A percentile compares a stretch with the other conserved stretches of the same genome.
Evolutionary conservation across 53 echinoderm and acorn worm genomes (phyloP).

Genomic region (Patiria pectinifera): DNA sequence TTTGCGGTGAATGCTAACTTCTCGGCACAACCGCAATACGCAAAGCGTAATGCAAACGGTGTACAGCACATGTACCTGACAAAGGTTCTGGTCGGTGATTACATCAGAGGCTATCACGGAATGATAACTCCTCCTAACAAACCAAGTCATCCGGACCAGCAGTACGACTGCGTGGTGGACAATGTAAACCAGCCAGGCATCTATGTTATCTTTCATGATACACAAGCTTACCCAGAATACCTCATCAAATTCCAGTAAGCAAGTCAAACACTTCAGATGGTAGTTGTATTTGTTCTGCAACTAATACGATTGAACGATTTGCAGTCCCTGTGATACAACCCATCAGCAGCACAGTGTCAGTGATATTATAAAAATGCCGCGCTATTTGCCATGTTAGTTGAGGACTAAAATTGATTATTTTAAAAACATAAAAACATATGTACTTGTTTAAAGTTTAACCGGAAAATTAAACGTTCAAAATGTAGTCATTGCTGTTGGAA

Average conservation of each 20-base stretch:
- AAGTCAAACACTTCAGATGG: not conserved
- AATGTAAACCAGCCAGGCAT: slow-evolving; percentile 42
- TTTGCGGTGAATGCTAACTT: slow-evolving; percentile 57
- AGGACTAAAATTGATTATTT: too few species aligned
- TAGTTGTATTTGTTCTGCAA: not conserved
- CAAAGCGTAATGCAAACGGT: slow-evolving; percentile 41
- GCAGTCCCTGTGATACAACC: too few species aligned
- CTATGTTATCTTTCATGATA: slow-evolving; percentile 68
- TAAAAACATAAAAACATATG: too few species aligned
- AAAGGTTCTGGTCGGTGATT: slow-evolving; percentile 69
- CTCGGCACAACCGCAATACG: slow-evolving; percentile 31
- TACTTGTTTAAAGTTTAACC: too few species aligned
- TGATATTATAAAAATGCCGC: too few species aligned
- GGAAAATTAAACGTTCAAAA: too few species aligned
- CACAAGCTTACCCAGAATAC: slow-evolving; percentile 73
- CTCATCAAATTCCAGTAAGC: slow-evolving; percentile 67
- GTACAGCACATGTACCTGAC: slow-evolving; percentile 47
- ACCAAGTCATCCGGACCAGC: slow-evolving; percentile 24
- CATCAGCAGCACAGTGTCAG: too few species aligned
- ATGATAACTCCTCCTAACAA: slow-evolving; percentile 60
- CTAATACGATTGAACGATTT: too few species aligned
- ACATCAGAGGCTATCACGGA: slow-evolving; percentile 39
- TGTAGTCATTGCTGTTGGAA: too few species aligned
- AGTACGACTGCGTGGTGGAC: slow-evolving; percentile 66
- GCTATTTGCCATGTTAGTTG: too few species aligned